Evolutionary conservation across 2,797 vertebrate genomes (phyloP).

Genomic region (Chrosomus eos): DNA sequence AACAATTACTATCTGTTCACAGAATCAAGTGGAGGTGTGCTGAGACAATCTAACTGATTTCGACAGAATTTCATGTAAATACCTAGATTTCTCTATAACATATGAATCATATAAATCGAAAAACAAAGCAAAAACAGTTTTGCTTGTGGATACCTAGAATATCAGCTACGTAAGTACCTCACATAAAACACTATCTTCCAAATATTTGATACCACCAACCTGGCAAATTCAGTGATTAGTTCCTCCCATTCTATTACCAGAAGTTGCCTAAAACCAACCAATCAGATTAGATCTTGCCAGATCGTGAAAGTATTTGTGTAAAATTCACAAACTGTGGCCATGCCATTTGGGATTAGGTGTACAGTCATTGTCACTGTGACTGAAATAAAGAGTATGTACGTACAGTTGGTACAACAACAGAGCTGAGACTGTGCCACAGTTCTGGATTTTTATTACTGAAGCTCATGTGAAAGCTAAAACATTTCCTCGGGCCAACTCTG

Average conservation of each 20-base stretch:
- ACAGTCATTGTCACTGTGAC: slow-evolving; percentile 25
- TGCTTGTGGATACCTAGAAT: neutral
- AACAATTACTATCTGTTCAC: neutral
- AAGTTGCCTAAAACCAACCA: neutral
- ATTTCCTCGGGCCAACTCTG: slow-evolving; percentile 25
- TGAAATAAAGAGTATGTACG: neutral
- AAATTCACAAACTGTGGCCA: neutral
- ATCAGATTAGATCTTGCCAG: neutral
- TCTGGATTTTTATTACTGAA: slow-evolving; percentile 27
- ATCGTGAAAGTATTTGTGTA: neutral
- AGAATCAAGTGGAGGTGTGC: neutral
- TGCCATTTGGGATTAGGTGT: neutral
- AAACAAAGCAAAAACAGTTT: neutral
- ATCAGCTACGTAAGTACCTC: neutral
- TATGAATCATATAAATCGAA: neutral
- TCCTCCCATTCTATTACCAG: neutral
- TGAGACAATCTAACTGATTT: neutral
- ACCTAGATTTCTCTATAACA: neutral
- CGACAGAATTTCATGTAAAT: neutral
- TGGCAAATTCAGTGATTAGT: neutral
- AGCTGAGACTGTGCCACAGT: slow-evolving; percentile 23
- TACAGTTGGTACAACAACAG: slow-evolving; percentile 34
- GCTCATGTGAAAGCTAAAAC: slow-evolving; percentile 19
- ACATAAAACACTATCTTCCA: neutral
- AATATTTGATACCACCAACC: neutral